phyloP scores from a whole-genome alignment of 2,888 invertebrate genomes.

The Antheraea yamamai region DNA sequence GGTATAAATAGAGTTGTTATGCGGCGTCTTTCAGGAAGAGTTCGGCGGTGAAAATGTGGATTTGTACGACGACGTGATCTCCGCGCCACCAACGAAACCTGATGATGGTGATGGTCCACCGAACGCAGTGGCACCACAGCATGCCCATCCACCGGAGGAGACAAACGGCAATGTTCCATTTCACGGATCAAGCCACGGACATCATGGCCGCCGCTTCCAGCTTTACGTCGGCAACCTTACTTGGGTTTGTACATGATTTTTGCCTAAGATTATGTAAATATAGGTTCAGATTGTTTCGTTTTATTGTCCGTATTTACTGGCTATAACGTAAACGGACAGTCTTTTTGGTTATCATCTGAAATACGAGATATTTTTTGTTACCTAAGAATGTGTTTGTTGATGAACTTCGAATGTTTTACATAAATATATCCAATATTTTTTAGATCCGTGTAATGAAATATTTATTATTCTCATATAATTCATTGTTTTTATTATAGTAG shows the following conservation, averaged over 20 bases:
- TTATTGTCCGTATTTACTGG: conserved; percentile 49
- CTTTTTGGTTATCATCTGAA: conserved; percentile 34
- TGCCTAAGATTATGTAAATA: conserved; percentile 73
- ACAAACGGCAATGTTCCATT: conserved; percentile 86
- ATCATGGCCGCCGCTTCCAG: conserved; percentile 92
- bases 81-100: conserved; percentile 86
- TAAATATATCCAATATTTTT: too few species aligned
- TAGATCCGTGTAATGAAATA: background rate
- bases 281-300: conserved; percentile 51
- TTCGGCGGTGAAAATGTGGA: conserved; percentile 94
- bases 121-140: conserved; percentile 79
- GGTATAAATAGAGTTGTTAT: conserved; percentile 18
- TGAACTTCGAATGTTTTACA: too few species aligned
- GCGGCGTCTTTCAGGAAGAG: conserved; percentile 84
- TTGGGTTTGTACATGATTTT: conserved; percentile 90
- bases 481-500: background rate
- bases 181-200: conserved; percentile 87
- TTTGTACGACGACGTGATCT: conserved; percentile 97
- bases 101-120: conserved; percentile 83
- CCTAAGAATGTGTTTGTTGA: too few species aligned
- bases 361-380: background rate
- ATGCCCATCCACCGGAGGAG: conserved; percentile 83
- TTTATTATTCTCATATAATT: background rate
- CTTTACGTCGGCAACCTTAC: conserved; percentile 99
- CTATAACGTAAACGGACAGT: conserved; percentile 40